Evolutionary conservation across 2,113 vertebrate species (phyloP).

Genomic region (Arothron firmamentum): DNA sequence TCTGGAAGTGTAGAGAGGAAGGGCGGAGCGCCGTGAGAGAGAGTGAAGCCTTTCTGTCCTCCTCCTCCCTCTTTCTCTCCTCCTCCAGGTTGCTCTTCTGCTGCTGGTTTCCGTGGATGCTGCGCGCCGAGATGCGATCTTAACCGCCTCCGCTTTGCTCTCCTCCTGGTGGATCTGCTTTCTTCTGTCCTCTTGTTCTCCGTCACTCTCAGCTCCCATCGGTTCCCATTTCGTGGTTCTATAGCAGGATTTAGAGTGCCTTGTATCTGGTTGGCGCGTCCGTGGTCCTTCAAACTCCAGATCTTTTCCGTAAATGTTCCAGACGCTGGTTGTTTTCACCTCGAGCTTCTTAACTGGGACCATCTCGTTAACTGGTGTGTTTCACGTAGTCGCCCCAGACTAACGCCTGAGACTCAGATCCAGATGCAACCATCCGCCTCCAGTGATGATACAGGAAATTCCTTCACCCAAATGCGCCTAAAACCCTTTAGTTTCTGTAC

Average conservation of each 20-base stretch:
- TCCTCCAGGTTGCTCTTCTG: conserved; percentile 87
- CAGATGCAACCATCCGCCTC: too few species aligned
- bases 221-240: conserved; percentile 57
- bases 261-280: conserved; percentile 70
- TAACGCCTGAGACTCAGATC: too few species aligned
- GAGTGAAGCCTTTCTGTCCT: background rate
- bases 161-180: conserved; percentile 5
- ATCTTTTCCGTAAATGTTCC: background rate
- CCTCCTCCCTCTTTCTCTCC: background rate
- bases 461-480: too few species aligned
- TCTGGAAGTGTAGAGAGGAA: too few species aligned
- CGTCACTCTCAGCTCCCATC: background rate
- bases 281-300: conserved; percentile 51
- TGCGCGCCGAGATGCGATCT: conserved; percentile 91
- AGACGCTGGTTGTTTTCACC: too few species aligned
- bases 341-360: too few species aligned
- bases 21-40: too few species aligned
- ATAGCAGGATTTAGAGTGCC: conserved; percentile 78
- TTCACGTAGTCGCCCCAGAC: too few species aligned
- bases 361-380: too few species aligned
- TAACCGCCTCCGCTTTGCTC: conserved; percentile 63
- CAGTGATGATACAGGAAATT: too few species aligned
- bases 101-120: conserved; percentile 96
- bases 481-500: too few species aligned
- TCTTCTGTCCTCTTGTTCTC: conserved; percentile 33